phyloP scores from a whole-genome alignment of 2,888 invertebrate genomes.

The Tachina grossa region DNA sequence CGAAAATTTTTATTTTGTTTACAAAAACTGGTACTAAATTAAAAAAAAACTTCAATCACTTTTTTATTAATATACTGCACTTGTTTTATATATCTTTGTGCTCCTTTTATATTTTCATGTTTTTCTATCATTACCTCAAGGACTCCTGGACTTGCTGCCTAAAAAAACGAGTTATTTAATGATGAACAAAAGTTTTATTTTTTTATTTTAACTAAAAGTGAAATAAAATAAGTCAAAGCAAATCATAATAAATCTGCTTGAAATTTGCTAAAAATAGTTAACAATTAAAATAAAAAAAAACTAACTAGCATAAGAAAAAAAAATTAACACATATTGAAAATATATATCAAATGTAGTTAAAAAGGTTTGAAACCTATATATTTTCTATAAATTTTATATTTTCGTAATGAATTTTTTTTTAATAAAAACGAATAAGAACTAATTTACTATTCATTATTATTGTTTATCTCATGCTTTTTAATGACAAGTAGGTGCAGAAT shows the following conservation, averaged over 20 bases:
- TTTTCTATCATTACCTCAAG: conserved; percentile 43
- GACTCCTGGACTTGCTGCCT: conserved; percentile 65
- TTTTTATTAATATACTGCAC: no score
- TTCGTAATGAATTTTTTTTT: conserved; percentile 38
- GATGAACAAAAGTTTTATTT: conserved; percentile 27
- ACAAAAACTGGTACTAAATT: no score
- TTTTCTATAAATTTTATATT: conserved; percentile 42
- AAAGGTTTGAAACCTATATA: conserved; percentile 57
- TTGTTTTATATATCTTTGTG: conserved; percentile 7
- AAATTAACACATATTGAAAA: conserved; percentile 38
- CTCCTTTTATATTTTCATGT: conserved; percentile 45
- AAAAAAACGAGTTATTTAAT: conserved; percentile 21
- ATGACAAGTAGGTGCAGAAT: conserved; percentile 67
- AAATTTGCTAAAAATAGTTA: conserved; percentile 50
- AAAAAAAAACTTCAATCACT: no score
- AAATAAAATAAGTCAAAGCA: conserved; percentile 46
- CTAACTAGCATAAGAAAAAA: conserved; percentile 6
- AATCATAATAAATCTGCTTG: conserved; percentile 26
- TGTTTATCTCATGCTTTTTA: conserved; percentile 23
- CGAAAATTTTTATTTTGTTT: no score
- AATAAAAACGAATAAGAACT: conserved; percentile 24
- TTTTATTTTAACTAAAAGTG: conserved; percentile 58
- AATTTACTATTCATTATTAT: neutral
- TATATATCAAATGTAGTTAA: neutral
- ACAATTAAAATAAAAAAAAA: conserved; percentile 42